Percentiles rank a stretch among this genome's conserved stretches.
phyloP scores from a whole-genome alignment of 2,113 vertebrate genomes.

The Romanogobio albipinnatus region DNA sequence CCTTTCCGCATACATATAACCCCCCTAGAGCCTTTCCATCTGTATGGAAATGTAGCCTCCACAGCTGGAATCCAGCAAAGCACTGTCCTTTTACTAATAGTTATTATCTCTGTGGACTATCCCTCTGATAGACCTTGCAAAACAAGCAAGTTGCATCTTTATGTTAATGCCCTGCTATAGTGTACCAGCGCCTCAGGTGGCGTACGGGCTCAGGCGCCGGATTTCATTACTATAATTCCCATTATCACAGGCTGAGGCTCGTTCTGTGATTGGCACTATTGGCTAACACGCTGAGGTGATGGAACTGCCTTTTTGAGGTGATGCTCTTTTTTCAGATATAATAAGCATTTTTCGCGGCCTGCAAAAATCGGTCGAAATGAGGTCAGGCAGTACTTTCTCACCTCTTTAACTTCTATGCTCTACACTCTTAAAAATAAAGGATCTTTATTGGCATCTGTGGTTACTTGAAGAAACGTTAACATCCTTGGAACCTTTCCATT shows the following conservation, averaged over 20 bases:
- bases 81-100: conserved; percentile 99
- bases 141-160: conserved; percentile 94
- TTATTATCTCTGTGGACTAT: conserved; percentile 98
- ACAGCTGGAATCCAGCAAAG: conserved; percentile 96
- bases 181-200: conserved; percentile 69
- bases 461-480: neutral
- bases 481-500: neutral
- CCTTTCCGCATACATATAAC: conserved; percentile 87
- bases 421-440: neutral
- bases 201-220: conserved; percentile 72
- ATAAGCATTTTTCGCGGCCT: neutral
- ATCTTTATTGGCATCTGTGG: neutral
- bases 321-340: conserved; percentile 22
- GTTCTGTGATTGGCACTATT: conserved; percentile 73
- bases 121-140: conserved; percentile 83
- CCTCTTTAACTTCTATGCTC: neutral
- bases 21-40: conserved; percentile 98
- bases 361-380: neutral
- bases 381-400: neutral
- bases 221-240: conserved; percentile 83
- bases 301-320: conserved; percentile 27
- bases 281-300: conserved; percentile 53
- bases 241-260: conserved; percentile 79
- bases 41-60: conserved; percentile 98
- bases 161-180: conserved; percentile 82